Base-by-base conservation (phyloP, 2,113 vertebrate species). In the Pteropus alecto region DNA sequence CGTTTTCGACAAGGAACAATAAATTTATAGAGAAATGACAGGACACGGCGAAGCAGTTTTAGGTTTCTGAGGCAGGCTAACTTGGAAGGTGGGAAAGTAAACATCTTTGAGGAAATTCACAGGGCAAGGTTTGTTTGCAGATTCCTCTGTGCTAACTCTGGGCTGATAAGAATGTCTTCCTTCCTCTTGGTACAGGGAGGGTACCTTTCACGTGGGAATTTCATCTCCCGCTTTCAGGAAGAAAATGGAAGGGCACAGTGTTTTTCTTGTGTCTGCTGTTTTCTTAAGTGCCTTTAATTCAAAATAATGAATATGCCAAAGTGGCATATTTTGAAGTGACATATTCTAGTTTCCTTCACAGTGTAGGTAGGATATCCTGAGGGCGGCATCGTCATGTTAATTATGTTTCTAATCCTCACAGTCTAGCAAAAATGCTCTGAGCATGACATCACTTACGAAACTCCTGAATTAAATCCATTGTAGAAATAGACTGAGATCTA, bases 41-140 rank as follows among this genome's bases (percentile, higher is more conserved):
- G 54, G 65, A 48, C 78, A 30, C 18, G 48, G 33, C 38, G 28
- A 4, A 56, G 65, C 22, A 21, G 54, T 6, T 24, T 81, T 51
- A 15, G 65, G 77, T 30, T 19, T 9, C 65, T 30, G n/a, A 38
- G 74, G 73, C 1, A 67, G 60, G 46, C 60, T 30, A 0, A 35
- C 73, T 67, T 26, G 70, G 30, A 56, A 58, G 54, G 33, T 15
- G 60, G 74, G 60, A 33, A 33, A 35, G 60, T 43, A 61, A 48
- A 26, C 1, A 14, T 7, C 16, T 0, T 4, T 48, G 35, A 43
- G 76, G 21, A 38, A 79, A 10, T 4, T 7, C 3, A 2, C 2
- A 4, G 74, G 41, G 15, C 11, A 30, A 79, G 28, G 21, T 79
- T n/a, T 22, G 9, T 67, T 26, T 56, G n/a, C 61, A 68, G 61